phyloP scores from a whole-genome alignment of 2,888 invertebrate species.

The Aplocera efformata region DNA sequence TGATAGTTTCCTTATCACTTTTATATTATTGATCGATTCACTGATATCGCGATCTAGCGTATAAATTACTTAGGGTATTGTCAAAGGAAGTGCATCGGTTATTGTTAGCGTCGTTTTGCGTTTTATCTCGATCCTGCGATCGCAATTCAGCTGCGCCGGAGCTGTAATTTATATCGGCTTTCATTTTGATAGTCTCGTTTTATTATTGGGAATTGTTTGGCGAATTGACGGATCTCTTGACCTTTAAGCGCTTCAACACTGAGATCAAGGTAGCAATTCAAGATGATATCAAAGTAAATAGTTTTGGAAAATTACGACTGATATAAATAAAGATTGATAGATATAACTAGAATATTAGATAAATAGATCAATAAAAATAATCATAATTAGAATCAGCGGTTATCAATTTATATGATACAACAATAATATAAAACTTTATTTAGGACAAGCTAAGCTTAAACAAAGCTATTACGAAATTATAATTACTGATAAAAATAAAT shows the following conservation, averaged over 20 bases:
- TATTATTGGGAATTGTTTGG: constrained; percentile 61
- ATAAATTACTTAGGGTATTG: constrained; percentile 67
- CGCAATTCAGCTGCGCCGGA: constrained; percentile 45
- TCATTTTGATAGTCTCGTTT: constrained; percentile 51
- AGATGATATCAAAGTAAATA: constrained; percentile 6
- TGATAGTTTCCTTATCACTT: constrained; percentile 67
- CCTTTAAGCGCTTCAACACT: constrained; percentile 28
- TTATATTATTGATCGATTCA: constrained; percentile 71
- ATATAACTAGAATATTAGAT: too few species aligned
- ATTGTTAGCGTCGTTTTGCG: constrained; percentile 69
- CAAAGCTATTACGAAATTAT: too few species aligned
- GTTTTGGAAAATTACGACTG: too few species aligned
- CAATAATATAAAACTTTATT: too few species aligned
- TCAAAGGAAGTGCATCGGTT: constrained; percentile 76
- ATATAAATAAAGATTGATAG: too few species aligned
- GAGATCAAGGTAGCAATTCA: constrained; percentile 11
- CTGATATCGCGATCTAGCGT: constrained; percentile 61
- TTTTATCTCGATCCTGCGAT: constrained; percentile 60
- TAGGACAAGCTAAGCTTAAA: too few species aligned
- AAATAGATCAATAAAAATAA: too few species aligned
- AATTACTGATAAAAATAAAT: too few species aligned
- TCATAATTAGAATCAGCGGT: too few species aligned
- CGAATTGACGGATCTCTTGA: constrained; percentile 45
- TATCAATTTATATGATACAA: too few species aligned
- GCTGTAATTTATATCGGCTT: constrained; percentile 65